Base-by-base conservation (phyloP, 2,797 vertebrate genomes). In the Spheniscus humboldti region DNA sequence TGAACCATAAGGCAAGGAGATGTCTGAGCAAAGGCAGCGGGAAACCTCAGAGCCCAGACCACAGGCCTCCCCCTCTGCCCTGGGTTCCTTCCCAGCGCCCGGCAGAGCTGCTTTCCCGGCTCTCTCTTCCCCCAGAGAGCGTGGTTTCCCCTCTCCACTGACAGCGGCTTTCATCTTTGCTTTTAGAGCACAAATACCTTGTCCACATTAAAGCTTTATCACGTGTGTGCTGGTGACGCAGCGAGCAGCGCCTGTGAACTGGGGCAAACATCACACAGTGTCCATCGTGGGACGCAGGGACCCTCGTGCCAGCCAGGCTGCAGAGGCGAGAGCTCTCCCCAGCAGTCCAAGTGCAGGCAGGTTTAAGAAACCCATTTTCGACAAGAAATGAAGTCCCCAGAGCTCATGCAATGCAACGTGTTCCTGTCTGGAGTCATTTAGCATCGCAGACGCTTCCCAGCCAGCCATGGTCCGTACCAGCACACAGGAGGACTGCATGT, bases 401-500 rank as follows among this genome's bases (percentile, higher is more conserved):
- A 28, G 53, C 48, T 90, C 62, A 8, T 27, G 15, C 67, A 35
- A 39, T 9, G 15, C 77, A 24, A 10, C 2, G 1, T 48, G 14
- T 17, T 69, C 66, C 72, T 86, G 74, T 45, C 48, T 57, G 74
- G 74, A 62, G 69, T 39, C 37, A 12, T 27, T 76, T 23, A 72
- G 59, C 48, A n/a, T 19, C 63, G 24, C 56, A 55, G 57, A 47
- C 3, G 2, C 48, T 72, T 67, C 80, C 84, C 79, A 48, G 84
- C 7, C 62, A 19, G 67, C 68, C 23, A 1, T 6, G 11, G 78
- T 28, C 73, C 19, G 39, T 23, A n/a, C 62, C 47, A 27, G 52
- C 22, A 6, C 48, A n/a, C 17, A n/a, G 4, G 2, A 57, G 35
- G 41, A n/a, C 11, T 5, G 30, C 2, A 3, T 15, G n/a, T 2